These are phyloP conservation scores for Cerastis leucographa DNA, from an alignment of 2,888 invertebrate species.

Conservation along the genomic window DNA sequence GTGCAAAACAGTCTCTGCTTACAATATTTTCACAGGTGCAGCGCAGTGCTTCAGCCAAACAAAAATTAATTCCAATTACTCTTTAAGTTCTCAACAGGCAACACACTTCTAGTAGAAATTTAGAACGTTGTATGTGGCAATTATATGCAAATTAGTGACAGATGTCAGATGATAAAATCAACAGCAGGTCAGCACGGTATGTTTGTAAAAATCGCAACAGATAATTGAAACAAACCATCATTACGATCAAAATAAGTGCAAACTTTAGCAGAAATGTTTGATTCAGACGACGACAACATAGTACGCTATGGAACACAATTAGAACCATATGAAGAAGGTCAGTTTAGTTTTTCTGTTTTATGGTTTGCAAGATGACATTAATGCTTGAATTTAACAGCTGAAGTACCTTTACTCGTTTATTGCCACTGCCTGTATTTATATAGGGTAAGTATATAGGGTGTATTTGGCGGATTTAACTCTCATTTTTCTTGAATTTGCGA, in stretches of 20 bases:
- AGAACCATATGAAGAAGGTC: conserved; percentile 96
- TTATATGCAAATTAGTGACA: neutral
- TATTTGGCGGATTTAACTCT: neutral
- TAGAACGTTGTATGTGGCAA: neutral
- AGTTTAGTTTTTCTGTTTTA: conserved; percentile 20
- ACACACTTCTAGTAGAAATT: conserved; percentile 4
- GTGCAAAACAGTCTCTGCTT: neutral
- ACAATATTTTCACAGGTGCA: neutral
- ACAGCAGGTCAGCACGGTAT: neutral
- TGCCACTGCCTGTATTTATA: neutral
- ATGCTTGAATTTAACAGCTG: neutral
- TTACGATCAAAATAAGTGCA: conserved; percentile 36
- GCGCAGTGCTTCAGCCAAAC: neutral
- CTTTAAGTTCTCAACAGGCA: neutral
- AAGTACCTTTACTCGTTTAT: neutral
- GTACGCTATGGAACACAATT: conserved; percentile 95
- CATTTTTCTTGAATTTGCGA: neutral
- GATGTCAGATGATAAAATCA: conserved; percentile 2
- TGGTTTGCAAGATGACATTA: neutral
- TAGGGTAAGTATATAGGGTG: neutral
- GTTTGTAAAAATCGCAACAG: neutral
- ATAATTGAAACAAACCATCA: neutral
- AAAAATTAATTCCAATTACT: neutral
- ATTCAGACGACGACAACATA: conserved; percentile 92
- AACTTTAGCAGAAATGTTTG: conserved; percentile 72